phyloP scores from a whole-genome alignment of 1,140 invertebrate species.

The Aporrectodea caliginosa region DNA sequence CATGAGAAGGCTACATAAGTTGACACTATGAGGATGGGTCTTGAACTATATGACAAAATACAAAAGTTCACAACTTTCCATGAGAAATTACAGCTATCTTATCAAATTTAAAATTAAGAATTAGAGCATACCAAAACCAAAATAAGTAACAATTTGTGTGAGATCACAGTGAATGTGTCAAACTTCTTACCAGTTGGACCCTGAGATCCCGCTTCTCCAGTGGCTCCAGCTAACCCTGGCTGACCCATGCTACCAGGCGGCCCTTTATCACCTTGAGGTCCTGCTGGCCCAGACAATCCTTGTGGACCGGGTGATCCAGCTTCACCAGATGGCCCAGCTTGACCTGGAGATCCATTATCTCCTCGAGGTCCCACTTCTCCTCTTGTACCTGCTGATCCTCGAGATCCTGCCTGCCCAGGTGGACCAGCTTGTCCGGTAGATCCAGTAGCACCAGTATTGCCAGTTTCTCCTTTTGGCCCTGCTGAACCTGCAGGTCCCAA shows the following conservation, averaged over 20 bases:
- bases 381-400: slow-evolving; percentile 10
- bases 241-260: background rate
- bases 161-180: too few species aligned
- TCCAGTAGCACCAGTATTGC: slow-evolving; percentile 4
- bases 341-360: slow-evolving; percentile 14
- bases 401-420: slow-evolving; percentile 9
- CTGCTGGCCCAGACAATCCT: slow-evolving; percentile 2
- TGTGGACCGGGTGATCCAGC: background rate
- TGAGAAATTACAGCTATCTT: too few species aligned
- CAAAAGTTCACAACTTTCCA: too few species aligned
- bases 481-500: background rate
- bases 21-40: too few species aligned
- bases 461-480: slow-evolving; percentile 15
- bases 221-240: slow-evolving; percentile 8
- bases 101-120: too few species aligned
- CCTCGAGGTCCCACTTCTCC: slow-evolving; percentile 6
- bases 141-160: background rate
- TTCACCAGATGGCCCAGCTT: slow-evolving; percentile 8
- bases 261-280: background rate
- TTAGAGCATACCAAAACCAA: too few species aligned
- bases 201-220: slow-evolving; percentile 6
- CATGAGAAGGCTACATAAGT: too few species aligned
- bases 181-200: slow-evolving; percentile 3
- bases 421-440: slow-evolving; percentile 14
- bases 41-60: too few species aligned